A percentile compares a stretch with the other conserved stretches of the same genome.
Evolutionary conservation across 1,140 invertebrate species (phyloP).

Genomic region (Neodiprion pinetum): DNA sequence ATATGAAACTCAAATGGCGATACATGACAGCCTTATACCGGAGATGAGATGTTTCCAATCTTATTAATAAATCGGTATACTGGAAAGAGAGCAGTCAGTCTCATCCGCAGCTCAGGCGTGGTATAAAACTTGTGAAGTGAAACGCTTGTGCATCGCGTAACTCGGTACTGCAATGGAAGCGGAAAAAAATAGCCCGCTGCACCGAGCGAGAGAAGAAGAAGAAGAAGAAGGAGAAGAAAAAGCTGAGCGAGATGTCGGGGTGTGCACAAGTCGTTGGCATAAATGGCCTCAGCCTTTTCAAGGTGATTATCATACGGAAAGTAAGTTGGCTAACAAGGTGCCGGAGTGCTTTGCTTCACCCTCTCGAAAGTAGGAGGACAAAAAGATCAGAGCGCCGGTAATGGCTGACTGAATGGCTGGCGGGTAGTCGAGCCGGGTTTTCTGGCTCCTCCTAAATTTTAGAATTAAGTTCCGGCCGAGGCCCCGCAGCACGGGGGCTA

Average conservation of each 20-base stretch:
- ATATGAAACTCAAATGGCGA: conserved; percentile 64
- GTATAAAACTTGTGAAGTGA: background rate
- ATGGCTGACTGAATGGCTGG: conserved; percentile 33
- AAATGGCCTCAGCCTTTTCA: background rate
- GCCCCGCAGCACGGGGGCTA: conserved; percentile 42
- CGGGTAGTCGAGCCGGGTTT: background rate
- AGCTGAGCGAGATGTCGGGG: background rate
- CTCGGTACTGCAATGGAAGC: no score
- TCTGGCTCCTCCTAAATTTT: conserved; percentile 44
- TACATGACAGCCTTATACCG: conserved; percentile 49
- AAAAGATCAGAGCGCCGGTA: conserved; percentile 46
- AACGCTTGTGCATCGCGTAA: background rate
- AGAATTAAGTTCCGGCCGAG: conserved; percentile 35
- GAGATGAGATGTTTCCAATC: conserved; percentile 58
- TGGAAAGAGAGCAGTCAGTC: background rate
- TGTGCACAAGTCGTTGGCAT: background rate
- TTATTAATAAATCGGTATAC: conserved; percentile 46
- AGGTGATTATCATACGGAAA: conserved; percentile 32
- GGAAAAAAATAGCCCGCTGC: no score
- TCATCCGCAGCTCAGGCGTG: no score
- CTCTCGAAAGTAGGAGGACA: conserved; percentile 30
- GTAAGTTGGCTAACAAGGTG: conserved; percentile 50
- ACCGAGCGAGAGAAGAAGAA: no score
- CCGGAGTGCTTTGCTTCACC: conserved; percentile 16
- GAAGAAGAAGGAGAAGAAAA: background rate